Percentiles rank a stretch among this genome's conserved stretches.
Conservation (phyloP, 2,113 vertebrate genomes). For the Craseonycteris thonglongyai region DNA sequence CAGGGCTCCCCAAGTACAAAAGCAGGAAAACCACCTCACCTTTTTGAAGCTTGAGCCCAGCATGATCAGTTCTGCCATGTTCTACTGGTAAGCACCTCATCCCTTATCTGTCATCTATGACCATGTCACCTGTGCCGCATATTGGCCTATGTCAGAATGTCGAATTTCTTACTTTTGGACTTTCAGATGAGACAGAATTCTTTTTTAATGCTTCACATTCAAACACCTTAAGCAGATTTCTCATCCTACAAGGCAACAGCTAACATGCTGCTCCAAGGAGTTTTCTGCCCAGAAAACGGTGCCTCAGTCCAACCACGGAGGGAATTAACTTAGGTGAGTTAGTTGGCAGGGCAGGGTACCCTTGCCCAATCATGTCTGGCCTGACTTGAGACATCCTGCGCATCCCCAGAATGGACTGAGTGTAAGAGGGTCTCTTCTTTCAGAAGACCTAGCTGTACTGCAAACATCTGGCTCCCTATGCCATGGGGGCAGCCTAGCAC, state of each 20-base stretch:
- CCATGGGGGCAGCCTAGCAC: background rate
- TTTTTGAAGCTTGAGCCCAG: background rate
- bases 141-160: background rate
- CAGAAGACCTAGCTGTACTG: background rate
- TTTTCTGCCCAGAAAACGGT: background rate
- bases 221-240: background rate
- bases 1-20: background rate
- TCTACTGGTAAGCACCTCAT: background rate
- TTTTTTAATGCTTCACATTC: background rate
- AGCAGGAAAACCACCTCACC: background rate
- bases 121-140: background rate
- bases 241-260: background rate
- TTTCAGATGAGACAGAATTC: background rate
- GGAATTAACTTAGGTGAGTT: background rate
- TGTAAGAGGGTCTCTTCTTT: background rate
- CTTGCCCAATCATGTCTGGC: background rate
- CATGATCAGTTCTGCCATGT: background rate
- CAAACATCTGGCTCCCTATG: background rate
- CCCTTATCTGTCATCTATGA: background rate
- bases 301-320: background rate
- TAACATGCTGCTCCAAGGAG: background rate
- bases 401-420: background rate
- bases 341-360: background rate
- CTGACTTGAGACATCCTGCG: background rate
- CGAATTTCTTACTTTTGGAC: background rate